These are phyloP conservation scores for Paragorgia papillata DNA, from an alignment of 92 coral and sea anemone species.

Conservation along the genomic window DNA sequence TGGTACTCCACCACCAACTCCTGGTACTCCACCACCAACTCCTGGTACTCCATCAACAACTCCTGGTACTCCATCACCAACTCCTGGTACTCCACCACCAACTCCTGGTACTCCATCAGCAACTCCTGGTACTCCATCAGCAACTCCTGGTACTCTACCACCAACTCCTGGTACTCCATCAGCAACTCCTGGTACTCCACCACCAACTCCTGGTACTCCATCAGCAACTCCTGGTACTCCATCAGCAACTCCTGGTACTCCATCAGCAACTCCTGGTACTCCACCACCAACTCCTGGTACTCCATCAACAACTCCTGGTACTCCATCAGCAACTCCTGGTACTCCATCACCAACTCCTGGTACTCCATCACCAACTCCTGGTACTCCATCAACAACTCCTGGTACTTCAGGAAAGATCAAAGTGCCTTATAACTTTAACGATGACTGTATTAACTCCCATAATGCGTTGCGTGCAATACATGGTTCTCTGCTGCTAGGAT, in stretches of 20 bases:
- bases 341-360: not conserved
- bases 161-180: not conserved
- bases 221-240: slow-evolving; percentile 5
- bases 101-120: not conserved
- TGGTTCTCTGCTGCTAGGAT: slow-evolving; percentile 85
- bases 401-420: not conserved
- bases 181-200: slow-evolving; percentile 6
- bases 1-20: slow-evolving; percentile 12
- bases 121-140: not conserved
- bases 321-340: not conserved
- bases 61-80: not conserved
- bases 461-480: slow-evolving; percentile 83
- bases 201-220: slow-evolving; percentile 1
- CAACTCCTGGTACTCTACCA: not conserved
- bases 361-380: not conserved
- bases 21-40: not conserved
- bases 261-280: not conserved
- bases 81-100: slow-evolving; percentile 3
- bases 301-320: not conserved
- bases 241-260: not conserved
- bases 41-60: not conserved
- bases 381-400: not conserved
- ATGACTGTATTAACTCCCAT: slow-evolving; percentile 91
- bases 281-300: slow-evolving; percentile 4
- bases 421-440: slow-evolving; percentile 18